Base-by-base conservation (phyloP, 2,888 invertebrate species). In the Lamellibrachia satsuma region DNA sequence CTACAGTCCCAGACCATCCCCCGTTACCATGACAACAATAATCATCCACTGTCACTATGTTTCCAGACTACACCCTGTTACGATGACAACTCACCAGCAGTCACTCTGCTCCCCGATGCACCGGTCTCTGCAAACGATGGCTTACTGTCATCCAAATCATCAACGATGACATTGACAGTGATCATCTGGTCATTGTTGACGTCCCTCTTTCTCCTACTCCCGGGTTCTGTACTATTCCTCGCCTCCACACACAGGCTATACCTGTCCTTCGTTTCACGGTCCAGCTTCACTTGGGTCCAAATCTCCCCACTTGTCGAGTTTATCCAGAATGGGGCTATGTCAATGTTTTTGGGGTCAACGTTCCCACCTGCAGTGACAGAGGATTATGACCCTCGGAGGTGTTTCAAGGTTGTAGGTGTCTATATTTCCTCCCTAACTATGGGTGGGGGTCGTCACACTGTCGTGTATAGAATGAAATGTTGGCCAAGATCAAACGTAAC, bases 91-190 rank as follows among this genome's bases (percentile, higher is more conserved):
- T 15, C 39, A 11, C 9, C 9, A 1, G n/a, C 90, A 8, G 27
- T 11, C 52, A 52, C 52, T 52, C 7, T n/a, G 8, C 92, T n/a
- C 22, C 39, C 52, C 51, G 93, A 93, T 7, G 39, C 27, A 90
- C 90, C 57, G 90, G 90, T 91, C 92, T 9, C 90, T 39, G 11
- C 51, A 55, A 93, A 93, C 3, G 52, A 39, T 22, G 92, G 92
- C 8, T n/a, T 90, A 57, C 92, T 93, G 60, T 93, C 93, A 27
- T 93, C 90, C 11, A 92, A n/a, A 52, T 93, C 93, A 52, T 92
- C 55, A 22, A 93, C 93, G n/a, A 90, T 91, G 15, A 93, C 92
- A 11, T 90, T 52, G 52, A 93, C 52, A 57, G 91, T 75, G 52
- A 92, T 90, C 57, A 39, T 51, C 52, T 91, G 60, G 75, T 92